Evolutionary conservation across 1,140 invertebrate genomes (phyloP).

Genomic region (Halesus radiatus): DNA sequence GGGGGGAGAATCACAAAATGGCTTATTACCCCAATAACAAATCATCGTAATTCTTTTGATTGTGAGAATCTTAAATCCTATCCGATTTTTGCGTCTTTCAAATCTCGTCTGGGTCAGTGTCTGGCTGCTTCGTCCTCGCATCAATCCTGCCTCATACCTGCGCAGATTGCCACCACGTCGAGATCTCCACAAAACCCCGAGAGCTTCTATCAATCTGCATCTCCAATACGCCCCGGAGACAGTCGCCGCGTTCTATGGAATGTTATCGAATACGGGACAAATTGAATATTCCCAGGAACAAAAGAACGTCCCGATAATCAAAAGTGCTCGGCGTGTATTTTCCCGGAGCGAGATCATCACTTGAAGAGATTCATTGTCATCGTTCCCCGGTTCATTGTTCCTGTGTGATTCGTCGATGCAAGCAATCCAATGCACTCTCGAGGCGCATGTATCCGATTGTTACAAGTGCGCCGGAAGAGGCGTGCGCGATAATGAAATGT

Average conservation of each 20-base stretch:
- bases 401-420: not conserved
- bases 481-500: not conserved
- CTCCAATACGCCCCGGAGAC: too few relatives aligned
- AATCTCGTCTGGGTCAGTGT: too few relatives aligned
- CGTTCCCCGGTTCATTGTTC: not conserved
- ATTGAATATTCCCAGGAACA: slow-evolving; percentile 13
- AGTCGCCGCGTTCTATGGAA: not conserved
- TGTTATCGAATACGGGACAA: not conserved
- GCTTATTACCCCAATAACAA: too few relatives aligned
- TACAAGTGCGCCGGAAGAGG: not conserved
- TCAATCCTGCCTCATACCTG: too few relatives aligned
- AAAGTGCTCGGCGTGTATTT: not conserved
- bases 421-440: not conserved
- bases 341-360: not conserved
- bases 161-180: too few relatives aligned
- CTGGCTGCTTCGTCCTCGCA: too few relatives aligned
- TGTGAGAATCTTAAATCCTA: too few relatives aligned
- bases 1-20: too few relatives aligned
- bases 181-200: too few relatives aligned
- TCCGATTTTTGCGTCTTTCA: too few relatives aligned
- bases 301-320: not conserved
- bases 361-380: slow-evolving; percentile 6
- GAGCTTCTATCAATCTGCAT: too few relatives aligned
- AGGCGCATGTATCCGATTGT: slow-evolving; percentile 3
- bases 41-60: too few relatives aligned